A percentile compares a stretch with the other conserved stretches of the same genome.
Evolutionary conservation across 2,797 vertebrate genomes (phyloP).

Genomic region (Pipistrellus nathusii): DNA sequence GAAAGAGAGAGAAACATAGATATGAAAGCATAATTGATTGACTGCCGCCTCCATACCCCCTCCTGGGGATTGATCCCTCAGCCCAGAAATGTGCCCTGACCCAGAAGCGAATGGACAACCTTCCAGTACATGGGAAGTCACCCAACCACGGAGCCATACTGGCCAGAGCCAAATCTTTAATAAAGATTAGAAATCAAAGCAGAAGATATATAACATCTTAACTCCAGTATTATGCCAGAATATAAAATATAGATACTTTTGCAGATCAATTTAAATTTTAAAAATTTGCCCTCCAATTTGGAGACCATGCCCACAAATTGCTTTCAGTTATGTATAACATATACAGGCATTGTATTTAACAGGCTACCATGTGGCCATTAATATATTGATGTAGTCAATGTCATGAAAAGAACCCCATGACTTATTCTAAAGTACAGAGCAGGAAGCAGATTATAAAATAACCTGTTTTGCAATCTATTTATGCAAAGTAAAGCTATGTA

Average conservation of each 20-base stretch:
- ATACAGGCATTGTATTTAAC: neutral
- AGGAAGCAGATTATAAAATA: constrained; percentile 38
- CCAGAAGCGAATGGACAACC: too few relatives aligned
- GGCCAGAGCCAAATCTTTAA: too few relatives aligned
- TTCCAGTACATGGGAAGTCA: too few relatives aligned
- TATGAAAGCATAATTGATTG: too few relatives aligned
- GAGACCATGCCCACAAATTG: neutral
- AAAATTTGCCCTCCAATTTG: neutral
- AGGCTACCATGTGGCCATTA: neutral
- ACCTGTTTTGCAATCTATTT: constrained; percentile 43
- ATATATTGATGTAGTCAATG: neutral
- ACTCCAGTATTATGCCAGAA: neutral
- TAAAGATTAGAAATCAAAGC: too few relatives aligned
- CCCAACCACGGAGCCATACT: too few relatives aligned
- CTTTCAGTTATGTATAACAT: neutral
- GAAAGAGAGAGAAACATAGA: too few relatives aligned
- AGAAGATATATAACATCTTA: neutral
- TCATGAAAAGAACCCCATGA: neutral
- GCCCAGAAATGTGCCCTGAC: too few relatives aligned
- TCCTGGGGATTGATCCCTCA: too few relatives aligned
- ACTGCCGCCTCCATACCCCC: too few relatives aligned
- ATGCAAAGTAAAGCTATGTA: constrained; percentile 22
- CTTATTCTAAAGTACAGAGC: constrained; percentile 24
- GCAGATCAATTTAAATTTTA: neutral
- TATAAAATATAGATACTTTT: neutral